Evolutionary conservation across 2,888 invertebrate species (phyloP).

Genomic region (Keiferia lycopersicella): DNA sequence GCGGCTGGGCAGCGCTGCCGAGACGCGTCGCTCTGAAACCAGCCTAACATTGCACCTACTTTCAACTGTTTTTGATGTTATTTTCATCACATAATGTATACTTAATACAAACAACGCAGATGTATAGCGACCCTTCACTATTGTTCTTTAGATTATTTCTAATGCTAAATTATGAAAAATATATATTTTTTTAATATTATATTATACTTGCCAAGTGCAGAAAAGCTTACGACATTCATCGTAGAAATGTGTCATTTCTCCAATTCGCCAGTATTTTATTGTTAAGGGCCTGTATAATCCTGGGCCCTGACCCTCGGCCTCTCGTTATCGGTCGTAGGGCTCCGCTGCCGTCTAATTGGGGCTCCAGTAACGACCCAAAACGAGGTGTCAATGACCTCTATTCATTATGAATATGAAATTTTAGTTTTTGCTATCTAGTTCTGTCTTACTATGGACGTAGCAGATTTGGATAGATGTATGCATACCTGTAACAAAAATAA

Average conservation of each 20-base stretch:
- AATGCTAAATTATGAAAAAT: too few species aligned
- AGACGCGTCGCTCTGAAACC: too few species aligned
- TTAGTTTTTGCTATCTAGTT: neutral
- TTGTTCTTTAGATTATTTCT: too few species aligned
- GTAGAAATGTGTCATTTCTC: neutral
- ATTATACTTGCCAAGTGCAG: too few species aligned
- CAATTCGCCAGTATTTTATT: constrained; percentile 7
- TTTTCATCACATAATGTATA: too few species aligned
- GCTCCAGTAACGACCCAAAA: constrained; percentile 19
- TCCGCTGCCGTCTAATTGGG: constrained; percentile 29
- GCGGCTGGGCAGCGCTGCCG: too few species aligned
- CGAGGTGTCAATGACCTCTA: constrained; percentile 21
- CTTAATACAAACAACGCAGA: too few species aligned
- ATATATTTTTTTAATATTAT: too few species aligned
- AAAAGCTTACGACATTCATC: too few species aligned
- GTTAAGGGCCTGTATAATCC: constrained; percentile 23
- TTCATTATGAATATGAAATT: constrained; percentile 1
- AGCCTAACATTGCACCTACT: too few species aligned
- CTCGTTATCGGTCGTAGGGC: constrained; percentile 40
- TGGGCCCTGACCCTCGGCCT: constrained; percentile 39
- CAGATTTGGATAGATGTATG: neutral
- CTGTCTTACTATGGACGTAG: neutral
- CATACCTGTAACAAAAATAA: constrained; percentile 11
- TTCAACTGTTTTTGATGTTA: too few species aligned
- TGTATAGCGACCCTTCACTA: too few species aligned